Percentiles rank a stretch among this genome's conserved stretches.
These are phyloP conservation scores for Pseudomyrmex gracilis DNA, from an alignment of 1,140 invertebrate species.

Conservation along the genomic window DNA sequence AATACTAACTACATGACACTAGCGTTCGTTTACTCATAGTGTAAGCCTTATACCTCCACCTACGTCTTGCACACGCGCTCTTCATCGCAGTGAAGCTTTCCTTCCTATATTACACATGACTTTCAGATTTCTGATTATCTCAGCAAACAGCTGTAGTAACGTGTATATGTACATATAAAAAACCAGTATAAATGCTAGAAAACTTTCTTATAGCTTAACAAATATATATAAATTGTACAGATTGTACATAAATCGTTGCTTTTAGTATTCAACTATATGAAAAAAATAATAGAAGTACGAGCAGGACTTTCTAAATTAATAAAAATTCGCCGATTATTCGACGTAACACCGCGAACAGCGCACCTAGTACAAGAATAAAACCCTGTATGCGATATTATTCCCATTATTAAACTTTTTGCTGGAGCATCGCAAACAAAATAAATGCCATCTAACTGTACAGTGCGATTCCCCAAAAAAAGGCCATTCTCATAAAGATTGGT, in stretches of 20 bases:
- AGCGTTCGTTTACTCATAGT: conserved; percentile 69
- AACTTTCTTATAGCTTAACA: too few species aligned
- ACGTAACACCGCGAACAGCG: neutral
- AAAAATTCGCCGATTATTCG: neutral
- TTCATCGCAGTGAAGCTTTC: conserved; percentile 59
- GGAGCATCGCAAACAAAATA: conserved; percentile 20
- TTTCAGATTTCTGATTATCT: neutral
- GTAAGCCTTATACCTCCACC: conserved; percentile 58
- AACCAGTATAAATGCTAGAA: too few species aligned
- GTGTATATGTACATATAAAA: too few species aligned
- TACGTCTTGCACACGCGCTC: conserved; percentile 79
- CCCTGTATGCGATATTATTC: conserved; percentile 7
- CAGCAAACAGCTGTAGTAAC: conserved; percentile 5
- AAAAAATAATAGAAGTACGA: neutral
- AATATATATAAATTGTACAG: too few species aligned
- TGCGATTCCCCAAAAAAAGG: neutral
- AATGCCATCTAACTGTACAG: neutral
- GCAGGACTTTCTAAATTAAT: neutral
- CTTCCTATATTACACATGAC: neutral
- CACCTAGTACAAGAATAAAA: conserved; percentile 8
- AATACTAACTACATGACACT: conserved; percentile 75
- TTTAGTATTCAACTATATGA: too few species aligned
- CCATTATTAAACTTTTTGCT: conserved; percentile 2
- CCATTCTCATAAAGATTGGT: neutral
- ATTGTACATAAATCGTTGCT: too few species aligned